Evolutionary conservation across 2,888 invertebrate species (phyloP).

Genomic region (Mythimna vitellina): DNA sequence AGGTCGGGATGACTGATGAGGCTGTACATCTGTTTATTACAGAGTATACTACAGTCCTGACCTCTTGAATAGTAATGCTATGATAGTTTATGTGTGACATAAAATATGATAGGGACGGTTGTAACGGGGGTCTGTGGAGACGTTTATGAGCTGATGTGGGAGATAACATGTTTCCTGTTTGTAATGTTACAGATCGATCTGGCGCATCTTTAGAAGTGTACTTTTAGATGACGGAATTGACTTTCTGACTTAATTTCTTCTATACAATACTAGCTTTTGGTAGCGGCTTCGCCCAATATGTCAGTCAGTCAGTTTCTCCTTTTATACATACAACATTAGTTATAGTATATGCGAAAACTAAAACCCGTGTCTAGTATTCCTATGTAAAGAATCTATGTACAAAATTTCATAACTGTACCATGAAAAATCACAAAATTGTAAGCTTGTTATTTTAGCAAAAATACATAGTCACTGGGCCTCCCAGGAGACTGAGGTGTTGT

Average conservation of each 20-base stretch:
- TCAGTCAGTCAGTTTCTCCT: too few relatives aligned
- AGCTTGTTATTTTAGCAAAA: too few relatives aligned
- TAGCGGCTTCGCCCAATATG: too few relatives aligned
- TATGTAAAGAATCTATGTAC: too few relatives aligned
- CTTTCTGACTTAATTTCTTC: background rate
- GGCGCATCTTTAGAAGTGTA: background rate
- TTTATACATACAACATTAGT: too few relatives aligned
- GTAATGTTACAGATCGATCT: conserved; percentile 2
- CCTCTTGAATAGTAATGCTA: conserved; percentile 43
- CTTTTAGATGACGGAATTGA: background rate
- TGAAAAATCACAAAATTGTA: too few relatives aligned
- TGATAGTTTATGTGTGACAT: conserved; percentile 33
- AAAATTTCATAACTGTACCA: too few relatives aligned
- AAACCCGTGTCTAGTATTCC: too few relatives aligned
- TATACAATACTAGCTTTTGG: background rate
- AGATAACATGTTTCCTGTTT: conserved; percentile 20
- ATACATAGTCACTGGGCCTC: too few relatives aligned
- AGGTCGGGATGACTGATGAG: conserved; percentile 43
- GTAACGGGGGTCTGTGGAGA: conserved; percentile 29
- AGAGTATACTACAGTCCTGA: conserved; percentile 11
- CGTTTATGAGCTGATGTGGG: background rate
- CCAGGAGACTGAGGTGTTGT: too few relatives aligned
- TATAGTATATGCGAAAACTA: too few relatives aligned
- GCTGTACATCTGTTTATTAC: background rate
- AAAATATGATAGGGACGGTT: conserved; percentile 28